Evolutionary conservation across 2,888 invertebrate genomes (phyloP).

Genomic region (Cyaniris semiargus): DNA sequence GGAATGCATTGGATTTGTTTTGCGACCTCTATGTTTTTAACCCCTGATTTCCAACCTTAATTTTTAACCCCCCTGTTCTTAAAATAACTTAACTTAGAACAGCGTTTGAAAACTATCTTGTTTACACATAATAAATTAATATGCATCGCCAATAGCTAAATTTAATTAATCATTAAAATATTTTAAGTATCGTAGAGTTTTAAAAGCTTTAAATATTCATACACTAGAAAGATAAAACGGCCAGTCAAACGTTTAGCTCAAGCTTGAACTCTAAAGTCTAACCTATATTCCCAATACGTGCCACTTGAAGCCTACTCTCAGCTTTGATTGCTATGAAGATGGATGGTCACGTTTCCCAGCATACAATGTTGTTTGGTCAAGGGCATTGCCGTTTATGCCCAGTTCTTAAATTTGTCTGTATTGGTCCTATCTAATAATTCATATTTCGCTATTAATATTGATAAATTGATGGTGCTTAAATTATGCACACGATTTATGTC

Average conservation of each 20-base stretch:
- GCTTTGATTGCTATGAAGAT: conserved; percentile 28
- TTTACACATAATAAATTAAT: too few species aligned
- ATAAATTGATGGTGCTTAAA: neutral
- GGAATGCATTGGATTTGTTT: neutral
- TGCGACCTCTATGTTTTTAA: too few species aligned
- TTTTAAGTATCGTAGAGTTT: neutral
- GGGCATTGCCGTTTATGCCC: neutral
- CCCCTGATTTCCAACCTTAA: too few species aligned
- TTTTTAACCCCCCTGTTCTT: too few species aligned
- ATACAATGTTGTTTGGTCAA: conserved; percentile 20
- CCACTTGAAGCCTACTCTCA: conserved; percentile 16
- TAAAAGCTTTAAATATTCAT: neutral
- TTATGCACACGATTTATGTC: too few species aligned
- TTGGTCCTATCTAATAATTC: too few species aligned
- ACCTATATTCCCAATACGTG: conserved; percentile 24
- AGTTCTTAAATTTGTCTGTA: neutral
- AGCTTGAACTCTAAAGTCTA: conserved; percentile 27
- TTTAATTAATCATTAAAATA: neutral
- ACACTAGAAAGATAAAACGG: conserved; percentile 4
- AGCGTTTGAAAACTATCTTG: neutral
- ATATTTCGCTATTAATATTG: neutral
- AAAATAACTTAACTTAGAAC: neutral
- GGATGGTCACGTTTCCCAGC: conserved; percentile 25
- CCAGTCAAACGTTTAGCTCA: conserved; percentile 20
- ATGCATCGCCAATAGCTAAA: neutral